A percentile compares a stretch with the other conserved stretches of the same genome.
Evolutionary conservation across 1,140 invertebrate genomes (phyloP).

Genomic region (Procambarus virginalis): DNA sequence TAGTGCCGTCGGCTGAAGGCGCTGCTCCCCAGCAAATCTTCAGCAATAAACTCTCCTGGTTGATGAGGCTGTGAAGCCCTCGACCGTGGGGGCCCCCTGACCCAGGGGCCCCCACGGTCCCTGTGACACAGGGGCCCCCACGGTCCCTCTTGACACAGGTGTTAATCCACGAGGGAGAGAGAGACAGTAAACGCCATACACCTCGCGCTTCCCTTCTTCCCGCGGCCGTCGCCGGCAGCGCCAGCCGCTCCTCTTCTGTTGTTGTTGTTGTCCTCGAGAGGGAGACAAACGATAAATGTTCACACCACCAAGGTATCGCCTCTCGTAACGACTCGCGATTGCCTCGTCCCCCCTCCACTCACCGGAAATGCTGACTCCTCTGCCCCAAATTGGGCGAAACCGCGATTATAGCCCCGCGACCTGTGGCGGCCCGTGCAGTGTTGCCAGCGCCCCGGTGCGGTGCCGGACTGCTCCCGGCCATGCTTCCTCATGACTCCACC

Average conservation of each 20-base stretch:
- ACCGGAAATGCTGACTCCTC: constrained; percentile 51
- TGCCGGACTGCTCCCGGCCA: background rate
- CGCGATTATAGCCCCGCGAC: constrained; percentile 38
- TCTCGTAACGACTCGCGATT: background rate
- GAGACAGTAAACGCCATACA: constrained; percentile 3
- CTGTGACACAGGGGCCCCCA: background rate
- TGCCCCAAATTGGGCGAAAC: constrained; percentile 61
- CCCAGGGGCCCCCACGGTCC: background rate
- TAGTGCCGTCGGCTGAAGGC: too few species aligned
- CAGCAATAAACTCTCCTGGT: too few species aligned
- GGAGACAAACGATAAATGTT: constrained; percentile 9
- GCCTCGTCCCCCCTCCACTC: background rate
- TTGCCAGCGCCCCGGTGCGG: background rate
- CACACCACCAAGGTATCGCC: background rate
- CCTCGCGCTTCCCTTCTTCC: constrained; percentile 35
- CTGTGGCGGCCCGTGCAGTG: constrained; percentile 9
- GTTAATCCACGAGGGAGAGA: constrained; percentile 33
- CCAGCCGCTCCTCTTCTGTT: background rate
- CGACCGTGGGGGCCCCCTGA: background rate
- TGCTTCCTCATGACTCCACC: background rate
- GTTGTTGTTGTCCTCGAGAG: background rate
- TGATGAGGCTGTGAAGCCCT: too few species aligned
- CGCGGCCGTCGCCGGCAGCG: background rate
- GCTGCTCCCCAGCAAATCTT: too few species aligned
- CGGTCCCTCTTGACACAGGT: constrained; percentile 6